Conservation (phyloP, 2,888 invertebrate species). For the Sarcophaga subvicina region DNA sequence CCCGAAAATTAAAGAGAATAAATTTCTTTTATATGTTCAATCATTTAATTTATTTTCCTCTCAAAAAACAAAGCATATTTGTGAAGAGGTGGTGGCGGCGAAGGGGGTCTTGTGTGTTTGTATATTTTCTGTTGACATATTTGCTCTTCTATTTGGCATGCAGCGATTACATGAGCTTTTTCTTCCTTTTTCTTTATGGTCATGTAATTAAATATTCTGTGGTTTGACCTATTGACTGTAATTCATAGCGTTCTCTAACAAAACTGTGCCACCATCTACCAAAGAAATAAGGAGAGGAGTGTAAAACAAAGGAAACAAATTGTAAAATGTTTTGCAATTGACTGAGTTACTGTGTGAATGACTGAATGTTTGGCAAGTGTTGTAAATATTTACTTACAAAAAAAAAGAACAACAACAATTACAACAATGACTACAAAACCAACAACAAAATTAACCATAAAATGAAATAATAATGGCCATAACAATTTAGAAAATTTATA, state of each 20-base stretch:
- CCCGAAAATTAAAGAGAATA: too few species aligned
- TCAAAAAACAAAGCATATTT: too few species aligned
- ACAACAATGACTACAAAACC: background rate
- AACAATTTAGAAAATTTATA: background rate
- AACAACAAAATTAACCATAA: background rate
- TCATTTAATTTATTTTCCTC: too few species aligned
- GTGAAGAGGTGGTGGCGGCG: too few species aligned
- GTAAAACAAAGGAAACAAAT: background rate
- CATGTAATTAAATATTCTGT: constrained; percentile 36
- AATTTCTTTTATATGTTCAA: too few species aligned
- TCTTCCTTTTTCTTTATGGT: background rate
- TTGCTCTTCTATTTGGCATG: background rate
- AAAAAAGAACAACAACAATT: constrained; percentile 12
- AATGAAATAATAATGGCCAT: background rate
- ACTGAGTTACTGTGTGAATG: background rate
- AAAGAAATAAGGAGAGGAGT: background rate
- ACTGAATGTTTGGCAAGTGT: constrained; percentile 26
- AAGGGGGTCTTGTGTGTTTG: background rate
- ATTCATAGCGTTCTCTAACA: background rate
- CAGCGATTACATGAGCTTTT: background rate
- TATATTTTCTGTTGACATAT: background rate
- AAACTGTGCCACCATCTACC: background rate
- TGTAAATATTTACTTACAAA: constrained; percentile 35
- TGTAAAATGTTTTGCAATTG: background rate
- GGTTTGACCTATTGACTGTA: constrained; percentile 35